Base-by-base conservation (phyloP, 2,113 vertebrate species). In the Oriolus oriolus region DNA sequence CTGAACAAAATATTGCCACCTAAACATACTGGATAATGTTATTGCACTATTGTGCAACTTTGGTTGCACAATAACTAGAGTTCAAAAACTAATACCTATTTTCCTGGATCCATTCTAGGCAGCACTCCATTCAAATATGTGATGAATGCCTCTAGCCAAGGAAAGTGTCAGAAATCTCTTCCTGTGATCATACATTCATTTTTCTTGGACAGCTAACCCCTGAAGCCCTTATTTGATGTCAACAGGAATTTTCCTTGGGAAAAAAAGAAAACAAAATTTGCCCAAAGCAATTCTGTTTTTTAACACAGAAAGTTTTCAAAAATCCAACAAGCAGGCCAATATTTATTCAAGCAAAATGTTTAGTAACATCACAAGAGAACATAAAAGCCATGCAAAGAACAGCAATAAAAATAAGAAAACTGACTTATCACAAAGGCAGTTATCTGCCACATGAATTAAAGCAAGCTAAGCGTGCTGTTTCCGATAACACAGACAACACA, bases 101-200 rank as follows among this genome's bases (percentile, higher is more conserved):
- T 94, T 92, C 64, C 71, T 71, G 44, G 64, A 63, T 74, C 71
- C 28, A 31, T 77, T 87, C 35, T 26, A 92, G 59, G 76, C 71
- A 92, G 52, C 44, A 14, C 10, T 84, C 26, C 28, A 57, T 89
- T 93, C n/a, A 92, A 92, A 80, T 41, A 75, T 8, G 37, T 49
- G 76, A 89, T 81, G 31, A 93, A 59, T 71, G 28, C 20, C 15
- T 10, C 60, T 44, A 63, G 80, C 76, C 85, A 92, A 93, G 28
- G 13, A 63, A 86, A 86, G 79, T 71, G 80, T 92, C 91, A 91
- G 60, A 92, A 96, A 93, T 78, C 69, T 78, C 88, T 71, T 81
- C 35, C 69, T 78, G 42, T 45, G 44, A 81, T 82, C 79, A 71
- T 42, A 35, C 60, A 68, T 68, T 86, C 19, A 56, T 91, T 96